Evolutionary conservation across 2,888 invertebrate genomes (phyloP).

Genomic region (Tuta absoluta): DNA sequence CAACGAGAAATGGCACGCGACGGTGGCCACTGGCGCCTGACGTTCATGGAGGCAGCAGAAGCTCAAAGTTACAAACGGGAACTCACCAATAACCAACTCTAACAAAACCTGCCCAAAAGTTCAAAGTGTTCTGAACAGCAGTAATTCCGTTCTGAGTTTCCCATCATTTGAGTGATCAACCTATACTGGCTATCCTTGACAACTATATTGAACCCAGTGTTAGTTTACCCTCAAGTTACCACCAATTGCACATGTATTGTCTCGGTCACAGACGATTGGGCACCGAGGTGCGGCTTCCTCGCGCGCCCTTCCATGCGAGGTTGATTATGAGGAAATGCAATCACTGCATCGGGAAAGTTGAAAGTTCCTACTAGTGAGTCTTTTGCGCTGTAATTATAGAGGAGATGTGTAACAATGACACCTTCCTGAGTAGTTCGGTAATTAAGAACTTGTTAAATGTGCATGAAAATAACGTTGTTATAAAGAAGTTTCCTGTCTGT

Average conservation of each 20-base stretch:
- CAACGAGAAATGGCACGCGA: constrained; percentile 37
- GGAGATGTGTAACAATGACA: constrained; percentile 5
- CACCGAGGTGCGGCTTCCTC: constrained; percentile 57
- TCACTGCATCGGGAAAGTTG: constrained; percentile 2
- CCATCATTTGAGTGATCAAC: too few species aligned
- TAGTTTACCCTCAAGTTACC: too few species aligned
- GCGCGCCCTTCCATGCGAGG: constrained; percentile 36
- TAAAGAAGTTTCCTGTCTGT: too few species aligned
- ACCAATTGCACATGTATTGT: constrained; percentile 48
- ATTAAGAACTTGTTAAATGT: not conserved
- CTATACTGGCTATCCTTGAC: too few species aligned
- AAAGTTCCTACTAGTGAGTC: not conserved
- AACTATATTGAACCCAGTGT: too few species aligned
- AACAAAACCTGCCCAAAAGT: not conserved
- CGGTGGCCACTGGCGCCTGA: constrained; percentile 34
- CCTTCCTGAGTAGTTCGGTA: constrained; percentile 3
- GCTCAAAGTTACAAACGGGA: not conserved
- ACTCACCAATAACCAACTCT: not conserved
- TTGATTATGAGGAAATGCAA: constrained; percentile 18
- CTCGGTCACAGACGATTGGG: constrained; percentile 46
- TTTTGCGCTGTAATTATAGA: not conserved
- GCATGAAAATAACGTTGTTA: too few species aligned
- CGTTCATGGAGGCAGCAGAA: constrained; percentile 23
- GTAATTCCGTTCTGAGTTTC: too few species aligned
- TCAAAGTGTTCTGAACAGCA: constrained; percentile 28